These are phyloP conservation scores for Druon quercuslanigerum DNA, from an alignment of 1,140 invertebrate genomes.

Conservation along the genomic window DNA sequence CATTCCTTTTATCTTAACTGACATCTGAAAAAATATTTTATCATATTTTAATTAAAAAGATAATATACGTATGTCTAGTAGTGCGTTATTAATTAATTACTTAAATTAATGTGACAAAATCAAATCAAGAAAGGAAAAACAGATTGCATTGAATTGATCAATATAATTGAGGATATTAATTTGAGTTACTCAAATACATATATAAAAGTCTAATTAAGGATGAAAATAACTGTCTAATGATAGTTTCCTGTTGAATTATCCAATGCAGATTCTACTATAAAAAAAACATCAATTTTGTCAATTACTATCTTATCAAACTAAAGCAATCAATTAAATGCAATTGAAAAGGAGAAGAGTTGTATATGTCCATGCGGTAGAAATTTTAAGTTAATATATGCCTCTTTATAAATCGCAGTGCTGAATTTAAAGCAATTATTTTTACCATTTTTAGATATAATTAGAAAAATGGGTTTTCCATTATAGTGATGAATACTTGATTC, in stretches of 20 bases:
- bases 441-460: constrained; percentile 8
- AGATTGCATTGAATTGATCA: too few species aligned
- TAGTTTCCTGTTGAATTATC: not conserved
- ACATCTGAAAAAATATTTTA: too few species aligned
- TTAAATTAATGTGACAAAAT: too few species aligned
- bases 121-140: too few species aligned
- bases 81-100: too few species aligned
- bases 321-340: constrained; percentile 18
- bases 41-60: too few species aligned
- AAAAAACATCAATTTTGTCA: not conserved
- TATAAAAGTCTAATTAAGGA: too few species aligned
- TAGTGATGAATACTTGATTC: not conserved
- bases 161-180: too few species aligned
- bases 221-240: not conserved
- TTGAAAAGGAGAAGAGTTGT: not conserved
- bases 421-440: constrained; percentile 1
- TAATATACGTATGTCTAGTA: too few species aligned
- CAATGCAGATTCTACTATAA: not conserved
- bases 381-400: not conserved
- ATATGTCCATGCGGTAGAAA: not conserved
- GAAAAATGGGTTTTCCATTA: not conserved
- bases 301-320: not conserved
- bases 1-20: too few species aligned
- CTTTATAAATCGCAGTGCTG: not conserved
- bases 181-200: too few species aligned